These are phyloP conservation scores for Donacobius atricapilla DNA, from an alignment of 2,113 vertebrate genomes.

Conservation along the genomic window DNA sequence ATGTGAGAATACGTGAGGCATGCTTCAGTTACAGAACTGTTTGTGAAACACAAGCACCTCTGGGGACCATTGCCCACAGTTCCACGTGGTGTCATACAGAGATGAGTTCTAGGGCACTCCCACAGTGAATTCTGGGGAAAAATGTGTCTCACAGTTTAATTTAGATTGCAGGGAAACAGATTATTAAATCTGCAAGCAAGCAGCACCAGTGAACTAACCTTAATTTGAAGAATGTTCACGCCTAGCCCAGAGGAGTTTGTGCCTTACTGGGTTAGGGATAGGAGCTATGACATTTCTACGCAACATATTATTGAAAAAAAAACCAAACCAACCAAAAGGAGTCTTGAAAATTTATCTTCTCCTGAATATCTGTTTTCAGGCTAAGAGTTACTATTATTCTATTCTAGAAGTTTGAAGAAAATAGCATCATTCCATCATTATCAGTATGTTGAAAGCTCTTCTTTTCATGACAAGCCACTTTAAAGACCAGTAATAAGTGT, in stretches of 20 bases:
- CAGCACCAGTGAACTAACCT: constrained; percentile 7
- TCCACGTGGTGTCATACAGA: not conserved
- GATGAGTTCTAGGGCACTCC: constrained; percentile 25
- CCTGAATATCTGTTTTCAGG: not conserved
- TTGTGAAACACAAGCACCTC: fast-evolving
- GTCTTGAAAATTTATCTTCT: not conserved
- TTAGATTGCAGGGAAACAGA: not conserved
- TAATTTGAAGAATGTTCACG: not conserved
- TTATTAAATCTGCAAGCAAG: not conserved
- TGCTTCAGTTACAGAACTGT: not conserved
- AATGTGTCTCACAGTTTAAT: not conserved
- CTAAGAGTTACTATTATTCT: not conserved
- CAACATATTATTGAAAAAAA: not conserved
- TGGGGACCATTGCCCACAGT: not conserved
- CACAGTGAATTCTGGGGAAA: not conserved
- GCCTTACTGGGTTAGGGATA: not conserved
- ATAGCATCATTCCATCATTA: not conserved
- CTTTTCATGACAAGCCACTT: not conserved
- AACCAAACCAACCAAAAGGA: not conserved
- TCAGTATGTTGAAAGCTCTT: not conserved
- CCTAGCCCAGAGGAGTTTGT: not conserved
- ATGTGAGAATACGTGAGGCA: fast-evolving
- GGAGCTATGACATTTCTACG: not conserved
- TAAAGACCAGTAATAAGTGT: not conserved
- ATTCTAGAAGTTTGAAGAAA: not conserved